Evolutionary conservation across 2,888 invertebrate species (phyloP).

Genomic region (Ennomos fuscantarius): DNA sequence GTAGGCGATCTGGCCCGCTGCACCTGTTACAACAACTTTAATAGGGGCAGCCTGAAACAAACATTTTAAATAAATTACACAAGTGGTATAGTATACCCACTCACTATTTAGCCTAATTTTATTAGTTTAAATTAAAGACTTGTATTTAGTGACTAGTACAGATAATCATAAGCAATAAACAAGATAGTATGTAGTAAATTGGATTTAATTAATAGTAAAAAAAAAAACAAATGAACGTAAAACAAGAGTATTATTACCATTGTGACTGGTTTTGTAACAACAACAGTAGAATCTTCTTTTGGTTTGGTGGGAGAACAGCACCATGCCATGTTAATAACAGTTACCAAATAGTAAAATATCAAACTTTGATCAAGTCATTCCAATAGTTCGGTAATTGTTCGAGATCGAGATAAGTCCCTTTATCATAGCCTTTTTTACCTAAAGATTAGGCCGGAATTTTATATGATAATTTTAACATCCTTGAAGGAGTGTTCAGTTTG

Average conservation of each 20-base stretch:
- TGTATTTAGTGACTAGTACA: too few species aligned
- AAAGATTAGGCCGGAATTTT: too few species aligned
- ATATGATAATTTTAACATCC: too few species aligned
- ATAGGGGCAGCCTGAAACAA: constrained; percentile 91
- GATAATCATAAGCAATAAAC: background rate
- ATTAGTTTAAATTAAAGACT: too few species aligned
- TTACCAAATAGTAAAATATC: constrained; percentile 13
- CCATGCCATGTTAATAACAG: constrained; percentile 47
- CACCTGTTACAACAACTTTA: constrained; percentile 98
- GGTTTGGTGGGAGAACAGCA: constrained; percentile 46
- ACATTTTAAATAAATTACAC: too few species aligned
- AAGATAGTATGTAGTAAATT: background rate
- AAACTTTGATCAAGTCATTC: constrained; percentile 10
- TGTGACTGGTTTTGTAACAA: constrained; percentile 40
- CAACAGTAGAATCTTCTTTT: constrained; percentile 37
- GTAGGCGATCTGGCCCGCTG: constrained; percentile 99
- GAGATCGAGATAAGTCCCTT: background rate
- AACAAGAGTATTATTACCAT: constrained; percentile 47
- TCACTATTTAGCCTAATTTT: too few species aligned
- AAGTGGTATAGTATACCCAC: too few species aligned
- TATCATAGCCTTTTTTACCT: constrained; percentile 10
- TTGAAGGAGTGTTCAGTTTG: too few species aligned
- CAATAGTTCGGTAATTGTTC: constrained; percentile 9
- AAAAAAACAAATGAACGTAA: constrained; percentile 5
- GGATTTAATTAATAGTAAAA: constrained; percentile 46